Evolutionary conservation across 2,888 invertebrate genomes (phyloP).

Genomic region (Macrosoma leucophasiata): DNA sequence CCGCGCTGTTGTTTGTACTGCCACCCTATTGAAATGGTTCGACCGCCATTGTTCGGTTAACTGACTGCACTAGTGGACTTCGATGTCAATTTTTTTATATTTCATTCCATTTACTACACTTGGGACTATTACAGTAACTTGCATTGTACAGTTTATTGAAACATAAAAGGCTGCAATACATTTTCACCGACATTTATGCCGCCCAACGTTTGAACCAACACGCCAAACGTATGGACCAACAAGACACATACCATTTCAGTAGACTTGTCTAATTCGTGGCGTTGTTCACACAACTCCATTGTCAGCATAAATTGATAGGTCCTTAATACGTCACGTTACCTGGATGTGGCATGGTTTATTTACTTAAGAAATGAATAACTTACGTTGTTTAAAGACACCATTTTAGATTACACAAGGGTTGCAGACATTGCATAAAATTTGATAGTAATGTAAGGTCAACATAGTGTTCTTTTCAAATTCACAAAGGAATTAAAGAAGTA

Average conservation of each 20-base stretch:
- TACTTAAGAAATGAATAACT: not conserved
- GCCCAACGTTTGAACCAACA: no score
- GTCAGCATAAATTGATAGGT: slow-evolving; percentile 54
- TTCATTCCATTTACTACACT: no score
- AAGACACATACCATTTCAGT: slow-evolving; percentile 25
- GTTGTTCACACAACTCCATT: slow-evolving; percentile 37
- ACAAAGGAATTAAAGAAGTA: not conserved
- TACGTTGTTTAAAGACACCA: not conserved
- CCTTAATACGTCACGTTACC: slow-evolving; percentile 6
- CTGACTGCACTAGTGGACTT: no score
- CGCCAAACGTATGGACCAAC: slow-evolving; percentile 17
- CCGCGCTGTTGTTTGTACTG: no score
- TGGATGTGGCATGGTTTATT: slow-evolving; percentile 16
- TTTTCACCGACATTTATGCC: no score
- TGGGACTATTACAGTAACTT: no score
- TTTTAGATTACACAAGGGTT: not conserved
- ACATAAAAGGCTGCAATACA: no score
- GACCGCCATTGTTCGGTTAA: no score
- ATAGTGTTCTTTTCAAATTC: not conserved
- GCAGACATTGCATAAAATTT: no score
- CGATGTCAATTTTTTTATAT: no score
- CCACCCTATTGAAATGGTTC: no score
- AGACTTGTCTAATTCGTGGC: slow-evolving; percentile 39
- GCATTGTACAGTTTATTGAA: no score
- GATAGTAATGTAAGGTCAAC: not conserved